A percentile compares a stretch with the other conserved stretches of the same genome.
These are phyloP conservation scores for Zingel zingel DNA, from an alignment of 2,113 vertebrate genomes.

Conservation along the genomic window DNA sequence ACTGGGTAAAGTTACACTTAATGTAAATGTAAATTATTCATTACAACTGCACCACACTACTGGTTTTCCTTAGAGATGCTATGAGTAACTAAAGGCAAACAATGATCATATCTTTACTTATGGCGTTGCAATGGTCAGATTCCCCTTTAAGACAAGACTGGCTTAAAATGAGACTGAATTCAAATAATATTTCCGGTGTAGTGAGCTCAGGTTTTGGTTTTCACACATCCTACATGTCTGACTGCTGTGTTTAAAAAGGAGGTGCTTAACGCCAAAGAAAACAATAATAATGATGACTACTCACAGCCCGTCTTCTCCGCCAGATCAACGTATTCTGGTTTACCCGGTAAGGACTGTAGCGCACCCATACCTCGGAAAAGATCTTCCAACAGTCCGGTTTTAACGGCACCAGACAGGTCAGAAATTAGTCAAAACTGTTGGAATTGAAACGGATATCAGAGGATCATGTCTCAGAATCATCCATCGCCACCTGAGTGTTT, in stretches of 20 bases:
- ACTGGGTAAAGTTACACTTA: conserved; percentile 39
- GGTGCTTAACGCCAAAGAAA: not conserved
- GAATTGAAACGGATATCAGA: not conserved
- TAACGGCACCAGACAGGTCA: not conserved
- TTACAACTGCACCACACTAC: conserved; percentile 18
- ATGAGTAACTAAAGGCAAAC: not conserved
- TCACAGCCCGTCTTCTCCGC: conserved; percentile 92
- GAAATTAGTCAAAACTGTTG: not conserved
- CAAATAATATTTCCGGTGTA: not conserved
- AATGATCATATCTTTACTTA: not conserved
- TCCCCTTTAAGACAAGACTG: not conserved
- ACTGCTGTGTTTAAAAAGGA: not conserved
- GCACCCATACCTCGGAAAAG: conserved; percentile 84
- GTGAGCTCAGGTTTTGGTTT: conserved; percentile 25
- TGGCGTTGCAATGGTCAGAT: not conserved
- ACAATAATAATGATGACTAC: conserved; percentile 68
- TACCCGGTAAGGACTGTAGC: conserved; percentile 85
- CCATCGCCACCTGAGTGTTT: conserved; percentile 21
- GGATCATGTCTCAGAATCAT: conserved; percentile 12
- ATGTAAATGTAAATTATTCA: conserved; percentile 63
- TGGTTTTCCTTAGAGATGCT: not conserved
- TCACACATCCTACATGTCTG: not conserved
- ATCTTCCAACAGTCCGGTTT: not conserved
- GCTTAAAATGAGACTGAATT: not conserved
- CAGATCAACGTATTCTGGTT: conserved; percentile 84